A percentile compares a stretch with the other conserved stretches of the same genome.
These are phyloP conservation scores for Oopsacas minuta DNA, from an alignment of 37 sponge, comb jelly and placozoan genomes.

Conservation along the genomic window DNA sequence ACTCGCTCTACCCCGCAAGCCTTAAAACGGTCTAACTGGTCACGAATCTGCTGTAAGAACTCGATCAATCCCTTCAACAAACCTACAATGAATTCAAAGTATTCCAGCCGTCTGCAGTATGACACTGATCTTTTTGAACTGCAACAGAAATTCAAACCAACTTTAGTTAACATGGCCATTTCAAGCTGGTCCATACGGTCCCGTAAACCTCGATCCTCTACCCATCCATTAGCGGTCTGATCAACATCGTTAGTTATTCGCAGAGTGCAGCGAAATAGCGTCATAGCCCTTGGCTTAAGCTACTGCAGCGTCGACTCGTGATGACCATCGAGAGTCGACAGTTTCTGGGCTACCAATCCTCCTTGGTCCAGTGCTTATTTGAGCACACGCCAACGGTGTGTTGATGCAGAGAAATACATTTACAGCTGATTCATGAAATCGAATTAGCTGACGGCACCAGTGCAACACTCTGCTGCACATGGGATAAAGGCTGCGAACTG, in stretches of 20 bases:
- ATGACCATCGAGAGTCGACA: constrained; percentile 22
- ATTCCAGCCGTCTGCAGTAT: constrained; percentile 3
- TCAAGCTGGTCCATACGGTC: constrained; percentile 20
- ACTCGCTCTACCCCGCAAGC: constrained; percentile 15
- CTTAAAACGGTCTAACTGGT: constrained; percentile 14
- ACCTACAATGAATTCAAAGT: background rate
- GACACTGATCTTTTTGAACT: constrained; percentile 18
- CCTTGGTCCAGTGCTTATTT: background rate
- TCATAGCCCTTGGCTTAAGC: constrained; percentile 22
- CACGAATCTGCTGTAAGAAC: background rate
- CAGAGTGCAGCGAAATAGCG: background rate
- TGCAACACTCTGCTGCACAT: constrained; percentile 22
- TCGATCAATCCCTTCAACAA: constrained; percentile 17
- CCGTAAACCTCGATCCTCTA: constrained; percentile 13
- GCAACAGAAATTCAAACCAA: constrained; percentile 15
- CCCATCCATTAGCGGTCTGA: background rate
- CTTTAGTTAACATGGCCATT: constrained; percentile 16
- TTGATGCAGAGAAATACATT: constrained; percentile 28
- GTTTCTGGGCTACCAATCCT: background rate
- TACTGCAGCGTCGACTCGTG: constrained; percentile 25
- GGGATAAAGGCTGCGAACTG: constrained; percentile 15
- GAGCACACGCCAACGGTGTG: constrained; percentile 24
- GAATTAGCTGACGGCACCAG: constrained; percentile 21
- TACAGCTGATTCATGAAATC: constrained; percentile 17
- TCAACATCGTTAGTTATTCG: constrained; percentile 9